These are phyloP conservation scores for Anneissia japonica DNA, from an alignment of 35 echinoderm and acorn worm genomes.

Conservation along the genomic window DNA sequence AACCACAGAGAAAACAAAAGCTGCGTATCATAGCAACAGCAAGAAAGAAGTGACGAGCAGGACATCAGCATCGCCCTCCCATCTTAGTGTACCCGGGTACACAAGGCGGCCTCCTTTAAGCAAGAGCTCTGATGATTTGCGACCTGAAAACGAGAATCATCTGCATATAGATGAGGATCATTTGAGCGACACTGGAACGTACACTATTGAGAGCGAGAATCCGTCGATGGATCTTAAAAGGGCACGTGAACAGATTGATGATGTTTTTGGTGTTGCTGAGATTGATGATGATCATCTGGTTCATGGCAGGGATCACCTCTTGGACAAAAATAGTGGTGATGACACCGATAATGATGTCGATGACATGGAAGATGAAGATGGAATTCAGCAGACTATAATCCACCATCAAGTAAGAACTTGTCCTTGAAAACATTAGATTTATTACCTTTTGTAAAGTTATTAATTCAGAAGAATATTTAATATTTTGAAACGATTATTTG, in stretches of 20 bases:
- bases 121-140: not conserved
- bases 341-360: slow-evolving; percentile 78
- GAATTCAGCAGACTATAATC: slow-evolving; percentile 5
- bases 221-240: slow-evolving; percentile 64
- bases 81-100: not conserved
- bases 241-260: slow-evolving; percentile 66
- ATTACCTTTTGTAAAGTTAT: no score
- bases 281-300: slow-evolving; percentile 7
- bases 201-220: slow-evolving; percentile 91
- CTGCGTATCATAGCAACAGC: not conserved
- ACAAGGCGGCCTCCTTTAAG: not conserved
- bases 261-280: slow-evolving; percentile 65
- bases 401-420: not conserved
- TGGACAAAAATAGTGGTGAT: slow-evolving; percentile 43
- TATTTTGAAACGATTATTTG: no score
- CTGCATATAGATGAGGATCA: slow-evolving; percentile 40
- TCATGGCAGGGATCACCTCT: not conserved
- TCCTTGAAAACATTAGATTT: no score
- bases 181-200: slow-evolving; percentile 87
- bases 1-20: not conserved
- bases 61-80: not conserved
- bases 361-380: slow-evolving; percentile 58
- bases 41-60: not conserved
- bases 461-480: no score
- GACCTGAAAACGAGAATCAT: not conserved